Base-by-base conservation (phyloP, 2,113 vertebrate genomes). In the Lophotis ruficrista region DNA sequence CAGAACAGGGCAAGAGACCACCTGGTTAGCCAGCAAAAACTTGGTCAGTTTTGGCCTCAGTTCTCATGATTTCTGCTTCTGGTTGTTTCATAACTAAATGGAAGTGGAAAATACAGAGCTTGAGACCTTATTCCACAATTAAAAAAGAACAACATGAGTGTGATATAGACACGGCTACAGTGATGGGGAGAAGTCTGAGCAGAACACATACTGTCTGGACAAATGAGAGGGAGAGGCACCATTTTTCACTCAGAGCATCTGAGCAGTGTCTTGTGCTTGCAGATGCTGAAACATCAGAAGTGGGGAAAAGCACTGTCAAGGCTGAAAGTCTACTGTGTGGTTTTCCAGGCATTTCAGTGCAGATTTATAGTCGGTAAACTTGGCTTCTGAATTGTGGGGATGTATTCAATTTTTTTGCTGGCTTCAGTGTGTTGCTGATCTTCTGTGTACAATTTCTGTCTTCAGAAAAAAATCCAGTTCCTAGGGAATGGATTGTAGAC, bases 321-420 rank as follows among this genome's bases (percentile, higher is more conserved):
- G n/a, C 75, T 87, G 48, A 71, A 89, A 95, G 45, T 83, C 61
- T 93, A 28, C 80, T 90, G 7, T 89, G 60, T 89, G 83, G 41
- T 90, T 96, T 96, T 94, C 60, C 80, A 93, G 64, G 89, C 89
- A 66, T 83, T 93, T 93, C 72, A 33, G 43, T 93, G 64, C 18
- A 79, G 64, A 94, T 96, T 92, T 95, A 89, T 89, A 47, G 37
- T 90, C 0, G 0, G 89, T 78, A 87, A 93, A 68, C 50, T 89
- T 94, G 89, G 83, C 93, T 94, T 96, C 56, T 43, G 61, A 81
- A 60, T 90, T 89, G 78, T 14, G 62, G 83, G 93, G 93, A 95
- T 93, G 93, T 90, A 86, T 94, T 94, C 57, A 88, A 64, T 93
- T 95, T 94, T 83, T 94, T 92, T 92, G 20, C 66, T 95, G 90